Conservation (phyloP, 2,888 invertebrate genomes). For the Tetranychus piercei region DNA sequence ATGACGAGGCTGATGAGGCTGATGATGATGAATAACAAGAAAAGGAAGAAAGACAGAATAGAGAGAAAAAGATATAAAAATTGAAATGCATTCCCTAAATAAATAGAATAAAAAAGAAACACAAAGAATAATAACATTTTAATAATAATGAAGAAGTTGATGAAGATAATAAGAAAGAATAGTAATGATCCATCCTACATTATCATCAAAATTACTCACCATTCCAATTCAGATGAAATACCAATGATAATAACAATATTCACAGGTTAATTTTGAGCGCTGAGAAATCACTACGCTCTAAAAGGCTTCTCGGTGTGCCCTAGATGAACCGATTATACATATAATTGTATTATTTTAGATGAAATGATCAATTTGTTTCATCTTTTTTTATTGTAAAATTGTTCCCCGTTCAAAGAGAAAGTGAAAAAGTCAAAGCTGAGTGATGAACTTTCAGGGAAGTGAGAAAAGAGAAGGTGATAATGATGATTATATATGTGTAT, state of each 20-base stretch:
- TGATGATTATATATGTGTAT: not conserved
- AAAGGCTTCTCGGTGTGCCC: not conserved
- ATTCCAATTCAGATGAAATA: not conserved
- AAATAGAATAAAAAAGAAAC: no score
- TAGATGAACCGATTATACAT: not conserved
- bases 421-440: not conserved
- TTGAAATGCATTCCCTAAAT: not conserved
- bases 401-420: not conserved
- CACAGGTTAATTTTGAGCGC: not conserved
- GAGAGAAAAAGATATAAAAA: slow-evolving; percentile 1
- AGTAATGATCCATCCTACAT: not conserved
- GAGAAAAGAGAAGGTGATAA: not conserved
- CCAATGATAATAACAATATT: not conserved
- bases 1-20: no score
- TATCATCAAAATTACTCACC: not conserved
- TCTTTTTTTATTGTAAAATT: not conserved
- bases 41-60: slow-evolving; percentile 18
- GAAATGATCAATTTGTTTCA: no score
- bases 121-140: no score
- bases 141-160: no score
- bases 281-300: not conserved
- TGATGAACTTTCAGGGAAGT: not conserved
- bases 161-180: not conserved
- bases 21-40: no score
- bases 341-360: no score